Evolutionary conservation across 2,797 vertebrate species (phyloP).

Genomic region (Myotis planiceps): DNA sequence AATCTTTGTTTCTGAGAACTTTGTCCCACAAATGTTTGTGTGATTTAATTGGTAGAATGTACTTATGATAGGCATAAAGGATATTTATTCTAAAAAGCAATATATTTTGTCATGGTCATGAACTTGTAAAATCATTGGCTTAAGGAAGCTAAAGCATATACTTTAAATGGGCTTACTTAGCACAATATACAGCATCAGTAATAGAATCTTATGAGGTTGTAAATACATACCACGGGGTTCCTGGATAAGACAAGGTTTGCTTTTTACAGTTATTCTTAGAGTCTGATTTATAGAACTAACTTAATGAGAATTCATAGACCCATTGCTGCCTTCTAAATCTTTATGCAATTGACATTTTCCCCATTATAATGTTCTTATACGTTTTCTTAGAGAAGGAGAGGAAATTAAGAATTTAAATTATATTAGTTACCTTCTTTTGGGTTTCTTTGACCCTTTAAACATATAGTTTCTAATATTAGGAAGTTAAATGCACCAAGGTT

Average conservation of each 20-base stretch:
- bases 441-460: conserved; percentile 43
- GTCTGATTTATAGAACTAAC: conserved; percentile 68
- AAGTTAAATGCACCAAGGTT: not conserved
- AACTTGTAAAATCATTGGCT: conserved; percentile 74
- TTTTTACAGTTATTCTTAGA: conserved; percentile 61
- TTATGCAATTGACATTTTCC: conserved; percentile 24
- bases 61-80: conserved; percentile 71
- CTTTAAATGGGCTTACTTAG: conserved; percentile 61
- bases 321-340: conserved; percentile 66
- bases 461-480: not conserved
- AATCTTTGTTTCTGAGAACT: conserved; percentile 51
- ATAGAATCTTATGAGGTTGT: conserved; percentile 59
- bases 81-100: conserved; percentile 72
- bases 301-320: conserved; percentile 60
- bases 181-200: conserved; percentile 41
- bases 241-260: conserved; percentile 68
- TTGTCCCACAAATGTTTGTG: conserved; percentile 60
- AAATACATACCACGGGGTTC: conserved; percentile 51
- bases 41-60: conserved; percentile 75
- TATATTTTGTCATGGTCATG: conserved; percentile 68
- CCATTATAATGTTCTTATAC: not conserved
- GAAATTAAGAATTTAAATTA: conserved; percentile 62
- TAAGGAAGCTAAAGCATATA: conserved; percentile 54
- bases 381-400: conserved; percentile 49
- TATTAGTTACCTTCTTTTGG: not conserved